phyloP scores from a whole-genome alignment of 2,888 invertebrate genomes.

The Zootermopsis nevadensis region DNA sequence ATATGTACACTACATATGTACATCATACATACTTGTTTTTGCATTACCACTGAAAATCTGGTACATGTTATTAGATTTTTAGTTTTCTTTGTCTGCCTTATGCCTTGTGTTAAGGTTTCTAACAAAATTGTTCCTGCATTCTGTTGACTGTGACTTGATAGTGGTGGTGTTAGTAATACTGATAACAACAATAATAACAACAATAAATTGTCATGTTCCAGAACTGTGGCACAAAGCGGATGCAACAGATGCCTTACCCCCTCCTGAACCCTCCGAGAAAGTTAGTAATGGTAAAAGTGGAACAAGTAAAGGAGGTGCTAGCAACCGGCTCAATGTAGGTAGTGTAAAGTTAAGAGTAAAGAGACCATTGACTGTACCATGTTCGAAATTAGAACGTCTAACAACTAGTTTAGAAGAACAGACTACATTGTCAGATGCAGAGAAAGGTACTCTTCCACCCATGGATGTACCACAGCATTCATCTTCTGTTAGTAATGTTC shows the following conservation, averaged over 20 bases:
- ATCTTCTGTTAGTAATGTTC: neutral
- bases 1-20: too few relatives aligned
- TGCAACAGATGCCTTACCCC: neutral
- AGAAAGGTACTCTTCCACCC: neutral
- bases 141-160: too few relatives aligned
- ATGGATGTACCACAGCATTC: neutral
- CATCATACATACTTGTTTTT: too few relatives aligned
- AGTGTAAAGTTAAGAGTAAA: constrained; percentile 2
- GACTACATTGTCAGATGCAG: neutral
- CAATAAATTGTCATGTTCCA: constrained; percentile 17
- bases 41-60: too few relatives aligned
- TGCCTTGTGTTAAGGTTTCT: too few relatives aligned
- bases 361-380: neutral
- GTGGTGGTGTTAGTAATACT: too few relatives aligned
- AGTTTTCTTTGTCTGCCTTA: too few relatives aligned
- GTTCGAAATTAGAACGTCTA: neutral
- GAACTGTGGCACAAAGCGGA: constrained; percentile 22
- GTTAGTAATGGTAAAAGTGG: constrained; percentile 1
- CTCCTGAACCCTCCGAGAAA: constrained; percentile 24
- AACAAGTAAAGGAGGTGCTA: constrained; percentile 7
- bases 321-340: neutral
- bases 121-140: too few relatives aligned
- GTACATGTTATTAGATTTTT: too few relatives aligned
- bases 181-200: neutral
- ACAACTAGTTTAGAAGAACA: neutral